A percentile compares a stretch with the other conserved stretches of the same genome.
These are phyloP conservation scores for Anas bernieri DNA, from an alignment of 2,797 vertebrate species.

Conservation along the genomic window DNA sequence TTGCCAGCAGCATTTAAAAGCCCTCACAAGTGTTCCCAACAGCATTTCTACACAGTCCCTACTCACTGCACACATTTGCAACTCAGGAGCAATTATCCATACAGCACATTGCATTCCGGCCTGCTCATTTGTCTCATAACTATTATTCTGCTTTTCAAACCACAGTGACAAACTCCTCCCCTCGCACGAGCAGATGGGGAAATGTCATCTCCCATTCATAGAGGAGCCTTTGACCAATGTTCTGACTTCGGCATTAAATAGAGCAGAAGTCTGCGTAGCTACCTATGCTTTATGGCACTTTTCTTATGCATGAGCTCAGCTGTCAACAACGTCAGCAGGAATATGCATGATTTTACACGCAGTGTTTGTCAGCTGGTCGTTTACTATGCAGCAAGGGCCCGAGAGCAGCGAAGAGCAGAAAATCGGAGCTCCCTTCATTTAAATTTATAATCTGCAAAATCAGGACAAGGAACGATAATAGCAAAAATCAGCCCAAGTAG, in stretches of 20 bases:
- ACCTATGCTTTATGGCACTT: slow-evolving; percentile 48
- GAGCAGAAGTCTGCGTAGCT: slow-evolving; percentile 61
- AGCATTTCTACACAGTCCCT: neutral
- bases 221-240: slow-evolving; percentile 44
- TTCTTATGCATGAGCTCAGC: slow-evolving; percentile 65
- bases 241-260: slow-evolving; percentile 54
- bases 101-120: slow-evolving; percentile 15
- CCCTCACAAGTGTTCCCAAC: neutral
- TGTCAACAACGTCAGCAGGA: slow-evolving; percentile 55
- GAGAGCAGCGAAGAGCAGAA: slow-evolving; percentile 14
- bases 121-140: slow-evolving; percentile 42
- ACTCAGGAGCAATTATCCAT: slow-evolving; percentile 12
- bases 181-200: slow-evolving; percentile 24
- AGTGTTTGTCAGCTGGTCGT: slow-evolving; percentile 40
- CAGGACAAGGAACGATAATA: slow-evolving; percentile 9
- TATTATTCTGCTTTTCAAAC: slow-evolving; percentile 41
- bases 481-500: neutral
- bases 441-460: slow-evolving; percentile 54
- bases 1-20: neutral
- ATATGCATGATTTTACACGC: slow-evolving; percentile 40
- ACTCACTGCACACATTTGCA: slow-evolving; percentile 19
- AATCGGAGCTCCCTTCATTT: slow-evolving; percentile 50
- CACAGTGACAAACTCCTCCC: slow-evolving; percentile 10
- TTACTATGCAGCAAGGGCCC: slow-evolving; percentile 48
- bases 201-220: slow-evolving; percentile 39